These are phyloP conservation scores for Pipistrellus pipistrellus DNA, from an alignment of 2,797 vertebrate genomes.

Conservation along the genomic window DNA sequence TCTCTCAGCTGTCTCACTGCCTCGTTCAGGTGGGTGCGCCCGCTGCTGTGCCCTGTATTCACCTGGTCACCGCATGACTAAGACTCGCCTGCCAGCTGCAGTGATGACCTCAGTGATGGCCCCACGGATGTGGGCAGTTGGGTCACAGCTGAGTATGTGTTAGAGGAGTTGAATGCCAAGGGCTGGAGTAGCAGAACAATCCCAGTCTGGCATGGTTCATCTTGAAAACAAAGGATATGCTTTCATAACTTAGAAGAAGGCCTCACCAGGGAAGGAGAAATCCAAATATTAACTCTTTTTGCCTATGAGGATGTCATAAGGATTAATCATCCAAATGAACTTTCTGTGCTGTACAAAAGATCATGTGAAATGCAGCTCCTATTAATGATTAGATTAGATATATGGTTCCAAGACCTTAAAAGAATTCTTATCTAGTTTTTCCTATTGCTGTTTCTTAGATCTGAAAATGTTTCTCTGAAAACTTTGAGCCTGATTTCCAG, in stretches of 20 bases:
- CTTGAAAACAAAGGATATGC: not conserved
- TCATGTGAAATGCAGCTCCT: not conserved
- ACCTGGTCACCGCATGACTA: not conserved
- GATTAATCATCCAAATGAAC: not conserved
- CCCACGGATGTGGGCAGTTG: not conserved
- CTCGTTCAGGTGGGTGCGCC: not conserved
- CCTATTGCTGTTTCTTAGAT: constrained; percentile 6
- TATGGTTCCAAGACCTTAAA: not conserved
- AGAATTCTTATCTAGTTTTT: not conserved
- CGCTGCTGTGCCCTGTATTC: not conserved
- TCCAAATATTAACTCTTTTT: constrained; percentile 42
- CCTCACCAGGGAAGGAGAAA: not conserved
- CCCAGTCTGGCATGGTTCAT: not conserved
- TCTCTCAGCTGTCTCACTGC: not conserved
- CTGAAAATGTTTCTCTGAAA: constrained; percentile 11
- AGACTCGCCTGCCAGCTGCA: not conserved
- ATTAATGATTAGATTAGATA: constrained; percentile 3
- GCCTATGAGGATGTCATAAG: not conserved
- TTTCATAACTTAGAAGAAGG: not conserved
- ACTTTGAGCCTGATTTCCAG: not conserved
- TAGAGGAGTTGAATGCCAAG: not conserved
- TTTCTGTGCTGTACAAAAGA: constrained; percentile 19
- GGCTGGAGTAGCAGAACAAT: not conserved
- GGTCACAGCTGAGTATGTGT: not conserved
- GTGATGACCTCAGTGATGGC: not conserved